Evolutionary conservation across 2,888 invertebrate species (phyloP).

Genomic region (Craniophora ligustri): DNA sequence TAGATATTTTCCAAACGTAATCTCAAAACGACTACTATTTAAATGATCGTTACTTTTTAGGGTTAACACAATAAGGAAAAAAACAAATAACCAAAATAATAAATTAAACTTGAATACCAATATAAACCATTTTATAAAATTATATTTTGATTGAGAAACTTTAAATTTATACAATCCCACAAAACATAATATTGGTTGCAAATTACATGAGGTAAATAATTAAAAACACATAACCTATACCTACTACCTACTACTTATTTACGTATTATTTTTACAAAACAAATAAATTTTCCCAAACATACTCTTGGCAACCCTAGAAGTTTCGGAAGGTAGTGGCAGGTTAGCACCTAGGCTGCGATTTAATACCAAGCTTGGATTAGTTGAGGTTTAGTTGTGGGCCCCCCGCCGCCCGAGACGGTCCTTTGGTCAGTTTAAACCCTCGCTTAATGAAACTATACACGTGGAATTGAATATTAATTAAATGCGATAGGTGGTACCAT

Average conservation of each 20-base stretch:
- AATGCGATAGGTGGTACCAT: constrained; percentile 50
- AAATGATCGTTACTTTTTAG: not conserved
- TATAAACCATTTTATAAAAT: too few relatives aligned
- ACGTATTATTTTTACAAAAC: too few relatives aligned
- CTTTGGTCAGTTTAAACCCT: constrained; percentile 82
- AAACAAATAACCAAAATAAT: not conserved
- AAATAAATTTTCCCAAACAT: constrained; percentile 53
- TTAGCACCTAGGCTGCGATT: constrained; percentile 82
- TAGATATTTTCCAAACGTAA: not conserved
- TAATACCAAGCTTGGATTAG: constrained; percentile 86
- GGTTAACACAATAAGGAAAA: not conserved
- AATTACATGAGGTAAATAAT: too few relatives aligned
- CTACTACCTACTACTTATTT: too few relatives aligned
- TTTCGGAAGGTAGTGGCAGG: constrained; percentile 70
- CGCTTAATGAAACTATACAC: constrained; percentile 72
- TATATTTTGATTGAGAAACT: too few relatives aligned
- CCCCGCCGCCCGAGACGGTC: constrained; percentile 68
- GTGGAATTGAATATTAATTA: constrained; percentile 66
- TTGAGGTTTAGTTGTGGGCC: constrained; percentile 79
- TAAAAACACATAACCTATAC: too few relatives aligned
- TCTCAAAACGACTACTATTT: not conserved
- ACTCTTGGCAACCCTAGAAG: constrained; percentile 53
- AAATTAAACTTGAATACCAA: too few relatives aligned
- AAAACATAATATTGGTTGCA: too few relatives aligned
- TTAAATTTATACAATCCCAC: too few relatives aligned